phyloP scores from a whole-genome alignment of 2,113 vertebrate genomes.

The Pseudorectes ferrugineus region DNA sequence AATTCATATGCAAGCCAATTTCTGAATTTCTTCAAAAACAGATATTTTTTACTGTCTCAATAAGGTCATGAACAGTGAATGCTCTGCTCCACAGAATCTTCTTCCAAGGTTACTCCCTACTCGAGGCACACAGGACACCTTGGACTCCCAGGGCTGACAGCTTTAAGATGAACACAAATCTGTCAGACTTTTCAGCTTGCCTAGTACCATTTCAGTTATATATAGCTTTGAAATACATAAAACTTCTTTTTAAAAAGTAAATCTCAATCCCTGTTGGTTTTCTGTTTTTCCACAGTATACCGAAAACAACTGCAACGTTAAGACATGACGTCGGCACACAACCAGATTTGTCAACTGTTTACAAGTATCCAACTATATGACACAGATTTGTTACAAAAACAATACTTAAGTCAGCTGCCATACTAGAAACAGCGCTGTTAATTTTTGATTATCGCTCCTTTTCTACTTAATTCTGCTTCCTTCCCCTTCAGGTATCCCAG shows the following conservation, averaged over 20 bases:
- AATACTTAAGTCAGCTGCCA: no score
- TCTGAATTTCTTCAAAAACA: neutral
- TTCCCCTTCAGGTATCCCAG: fast-evolving
- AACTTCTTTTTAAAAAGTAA: neutral
- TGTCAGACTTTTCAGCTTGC: neutral
- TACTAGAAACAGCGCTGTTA: neutral
- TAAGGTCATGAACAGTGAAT: neutral
- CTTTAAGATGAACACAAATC: neutral
- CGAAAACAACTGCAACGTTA: neutral
- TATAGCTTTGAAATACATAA: neutral
- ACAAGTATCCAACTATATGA: neutral
- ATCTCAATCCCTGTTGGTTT: neutral
- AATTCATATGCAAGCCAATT: neutral
- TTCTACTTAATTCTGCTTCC: neutral
- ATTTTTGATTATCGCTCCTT: fast-evolving
- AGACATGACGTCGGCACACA: neutral
- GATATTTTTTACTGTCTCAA: neutral
- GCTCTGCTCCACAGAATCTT: neutral
- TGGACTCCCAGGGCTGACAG: neutral
- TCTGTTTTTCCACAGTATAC: neutral
- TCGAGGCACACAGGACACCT: neutral
- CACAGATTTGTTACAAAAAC: neutral
- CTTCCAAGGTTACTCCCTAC: neutral
- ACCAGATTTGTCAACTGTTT: neutral
- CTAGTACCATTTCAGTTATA: neutral